Evolutionary conservation across 2,888 invertebrate genomes (phyloP), one percentile per base, ranked within the genome.

Genomic region (Drosophila formosana): DNA sequence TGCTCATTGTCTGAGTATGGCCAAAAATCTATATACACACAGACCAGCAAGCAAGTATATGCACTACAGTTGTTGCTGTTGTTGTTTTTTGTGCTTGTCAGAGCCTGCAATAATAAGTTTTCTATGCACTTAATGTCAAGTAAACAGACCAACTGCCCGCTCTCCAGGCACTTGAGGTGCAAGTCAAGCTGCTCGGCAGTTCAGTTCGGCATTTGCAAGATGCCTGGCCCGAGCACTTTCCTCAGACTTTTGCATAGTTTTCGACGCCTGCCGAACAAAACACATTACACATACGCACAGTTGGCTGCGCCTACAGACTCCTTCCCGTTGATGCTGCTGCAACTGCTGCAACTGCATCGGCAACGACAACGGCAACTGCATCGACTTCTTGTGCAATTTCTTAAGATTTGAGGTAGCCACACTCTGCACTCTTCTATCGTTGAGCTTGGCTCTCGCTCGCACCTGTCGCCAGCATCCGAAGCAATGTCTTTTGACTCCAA

Each of bases 41-140:
- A 18, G 18, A 18, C 18, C 1, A 18, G 18, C 18, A 18, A 71
- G 55, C 55, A 50, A 32, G 32, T 69, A 63, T 66, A 45, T 71
- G 51, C 62, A 41, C 46, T 64, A 55, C 65, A 39, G 8, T 28
- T 26, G 8, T 3, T 56, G 32, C 64, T 71, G 80, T 82, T 75
- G 78, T 80, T 87, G 82, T 78, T 78, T 80, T 85, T 82, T 73
- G 78, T 73, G 66, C 73, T 72, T 87, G 89, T 78, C 89, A 86
- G 78, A 82, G 78, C 82, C 88, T 78, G 79, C 82, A 89, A 88
- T 89, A 89, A 85, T 87, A 80, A 85, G 80, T 89, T 87, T 81
- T 78, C 82, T 58, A 72, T 79, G 76, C 88, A 85, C 88, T 89
- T 89, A 85, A 86, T 89, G 88, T 89, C 89, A 82, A 89, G 83